phyloP scores from a whole-genome alignment of 1,140 invertebrate species.

The Drosophila kohkoa region DNA sequence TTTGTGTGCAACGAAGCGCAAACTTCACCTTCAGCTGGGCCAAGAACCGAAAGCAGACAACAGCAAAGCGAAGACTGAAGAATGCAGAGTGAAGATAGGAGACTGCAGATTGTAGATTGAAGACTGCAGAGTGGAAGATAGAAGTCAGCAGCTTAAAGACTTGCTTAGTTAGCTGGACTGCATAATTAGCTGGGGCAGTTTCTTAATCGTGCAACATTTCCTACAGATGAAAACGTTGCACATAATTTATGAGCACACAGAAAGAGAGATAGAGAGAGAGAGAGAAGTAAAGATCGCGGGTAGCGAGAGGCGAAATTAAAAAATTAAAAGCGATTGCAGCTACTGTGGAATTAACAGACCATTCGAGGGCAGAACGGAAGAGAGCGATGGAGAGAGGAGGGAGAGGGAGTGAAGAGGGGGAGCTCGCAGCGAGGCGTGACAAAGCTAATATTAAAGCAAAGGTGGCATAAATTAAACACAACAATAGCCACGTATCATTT shows the following conservation, averaged over 20 bases:
- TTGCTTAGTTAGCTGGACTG: constrained; percentile 25
- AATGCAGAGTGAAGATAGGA: too few species aligned
- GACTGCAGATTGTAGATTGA: too few species aligned
- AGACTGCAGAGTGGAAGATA: background rate
- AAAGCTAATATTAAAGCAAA: constrained; percentile 79
- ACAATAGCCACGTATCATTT: constrained; percentile 70
- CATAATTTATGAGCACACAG: constrained; percentile 70
- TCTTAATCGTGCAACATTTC: constrained; percentile 74
- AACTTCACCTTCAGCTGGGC: constrained; percentile 35
- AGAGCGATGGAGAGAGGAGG: too few species aligned
- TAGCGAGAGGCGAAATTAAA: constrained; percentile 37
- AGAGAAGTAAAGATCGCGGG: background rate
- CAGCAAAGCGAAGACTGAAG: too few species aligned
- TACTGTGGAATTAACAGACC: constrained; percentile 67
- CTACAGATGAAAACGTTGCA: constrained; percentile 77
- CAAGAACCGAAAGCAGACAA: background rate
- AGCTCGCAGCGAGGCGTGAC: constrained; percentile 64
- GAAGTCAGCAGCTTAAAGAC: constrained; percentile 1
- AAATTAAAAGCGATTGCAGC: constrained; percentile 47
- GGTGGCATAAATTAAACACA: constrained; percentile 79
- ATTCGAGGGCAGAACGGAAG: constrained; percentile 33
- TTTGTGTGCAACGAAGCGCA: constrained; percentile 64
- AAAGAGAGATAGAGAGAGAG: background rate
- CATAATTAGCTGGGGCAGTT: constrained; percentile 56
- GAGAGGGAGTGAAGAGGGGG: background rate